Evolutionary conservation across 2,797 vertebrate genomes (phyloP).

Genomic region (Amniataba percoides): DNA sequence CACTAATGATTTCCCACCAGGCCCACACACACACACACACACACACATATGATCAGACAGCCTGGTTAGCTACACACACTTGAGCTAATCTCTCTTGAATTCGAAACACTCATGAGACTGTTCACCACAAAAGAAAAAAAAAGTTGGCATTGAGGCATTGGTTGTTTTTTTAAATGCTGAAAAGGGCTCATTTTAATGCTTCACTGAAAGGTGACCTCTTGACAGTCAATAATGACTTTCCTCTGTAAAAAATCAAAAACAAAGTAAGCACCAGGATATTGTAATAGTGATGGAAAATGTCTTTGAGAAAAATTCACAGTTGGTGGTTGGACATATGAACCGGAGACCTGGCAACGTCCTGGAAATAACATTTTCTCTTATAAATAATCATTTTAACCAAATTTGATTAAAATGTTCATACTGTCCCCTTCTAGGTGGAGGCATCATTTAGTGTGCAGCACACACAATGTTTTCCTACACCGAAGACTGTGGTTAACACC

Average conservation of each 20-base stretch:
- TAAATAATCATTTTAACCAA: background rate
- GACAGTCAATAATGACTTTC: background rate
- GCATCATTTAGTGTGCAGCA: background rate
- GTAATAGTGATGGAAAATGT: background rate
- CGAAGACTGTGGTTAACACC: background rate
- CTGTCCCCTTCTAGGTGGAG: background rate
- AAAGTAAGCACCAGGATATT: background rate
- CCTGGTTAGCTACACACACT: conserved; percentile 6
- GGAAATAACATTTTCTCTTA: background rate
- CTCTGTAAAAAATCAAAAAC: background rate
- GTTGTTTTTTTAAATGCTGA: background rate
- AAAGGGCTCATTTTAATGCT: background rate
- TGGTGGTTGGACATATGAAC: background rate
- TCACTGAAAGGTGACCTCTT: background rate
- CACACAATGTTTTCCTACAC: background rate
- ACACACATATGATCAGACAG: background rate
- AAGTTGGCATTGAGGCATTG: background rate
- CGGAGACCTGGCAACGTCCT: background rate
- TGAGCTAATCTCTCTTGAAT: conserved; percentile 4
- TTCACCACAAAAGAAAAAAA: background rate
- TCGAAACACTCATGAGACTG: background rate
- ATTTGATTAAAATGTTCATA: background rate
- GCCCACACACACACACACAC: conserved; percentile 28
- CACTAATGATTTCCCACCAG: conserved; percentile 52
- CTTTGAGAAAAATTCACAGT: background rate